Percentiles rank a stretch among this genome's conserved stretches.
These are phyloP conservation scores for Uloborus diversus DNA, from an alignment of 1,140 invertebrate genomes.

Conservation along the genomic window DNA sequence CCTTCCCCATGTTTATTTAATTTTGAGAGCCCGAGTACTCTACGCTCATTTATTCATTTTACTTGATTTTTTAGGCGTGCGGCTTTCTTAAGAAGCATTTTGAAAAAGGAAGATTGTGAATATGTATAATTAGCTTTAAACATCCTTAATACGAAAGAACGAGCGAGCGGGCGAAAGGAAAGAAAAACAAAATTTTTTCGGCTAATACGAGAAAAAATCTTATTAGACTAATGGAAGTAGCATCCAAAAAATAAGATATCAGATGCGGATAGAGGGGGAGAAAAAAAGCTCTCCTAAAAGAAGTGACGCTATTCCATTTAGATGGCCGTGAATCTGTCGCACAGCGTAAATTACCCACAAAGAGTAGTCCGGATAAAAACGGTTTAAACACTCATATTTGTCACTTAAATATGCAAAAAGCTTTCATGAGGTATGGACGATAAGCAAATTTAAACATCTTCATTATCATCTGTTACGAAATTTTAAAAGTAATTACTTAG, in stretches of 20 bases:
- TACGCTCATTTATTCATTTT: not conserved
- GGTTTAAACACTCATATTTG: slow-evolving; percentile 51
- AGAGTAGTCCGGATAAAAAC: slow-evolving; percentile 26
- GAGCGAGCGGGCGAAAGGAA: not conserved
- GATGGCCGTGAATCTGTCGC: slow-evolving; percentile 27
- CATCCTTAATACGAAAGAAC: slow-evolving; percentile 45
- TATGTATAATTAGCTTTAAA: slow-evolving; percentile 55
- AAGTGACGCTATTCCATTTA: slow-evolving; percentile 27
- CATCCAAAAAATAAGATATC: slow-evolving; percentile 3
- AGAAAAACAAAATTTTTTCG: not conserved
- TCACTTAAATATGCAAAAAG: slow-evolving; percentile 56
- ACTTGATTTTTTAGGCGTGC: not conserved
- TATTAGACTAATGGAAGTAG: slow-evolving; percentile 39
- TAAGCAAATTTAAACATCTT: slow-evolving; percentile 51
- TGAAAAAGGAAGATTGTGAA: slow-evolving; percentile 22
- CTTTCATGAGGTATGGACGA: slow-evolving; percentile 28
- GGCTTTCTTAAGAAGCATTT: not conserved
- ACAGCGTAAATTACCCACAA: slow-evolving; percentile 44
- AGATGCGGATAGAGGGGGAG: not conserved
- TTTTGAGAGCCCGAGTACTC: too few relatives aligned
- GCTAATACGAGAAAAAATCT: not conserved
- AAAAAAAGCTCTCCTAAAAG: slow-evolving; percentile 10
- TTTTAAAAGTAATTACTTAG: slow-evolving; percentile 32
- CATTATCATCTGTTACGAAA: slow-evolving; percentile 40
- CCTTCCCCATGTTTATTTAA: not conserved